Percentiles rank a stretch among this genome's conserved stretches.
phyloP scores from a whole-genome alignment of 2,113 vertebrate genomes.

The Felis catus region F.catus_Fca126_mat1.0 CM031418.1:133432501-133433000 shows the following conservation, averaged over 20 bases:
- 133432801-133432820: too few species aligned
- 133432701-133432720: too few species aligned
- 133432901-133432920: not conserved
- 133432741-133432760: not conserved
- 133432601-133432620: not conserved
- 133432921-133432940: not conserved
- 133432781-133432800: too few species aligned
- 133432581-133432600: slow-evolving; percentile 10
- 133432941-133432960: not conserved
- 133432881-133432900: not conserved
- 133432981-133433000: not conserved
- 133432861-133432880: not conserved
- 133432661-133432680: too few species aligned
- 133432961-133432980: not conserved
- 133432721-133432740: not conserved
- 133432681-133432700: too few species aligned
- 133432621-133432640: not conserved
- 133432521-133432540: not conserved
- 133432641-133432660: too few species aligned
- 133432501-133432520: not conserved
- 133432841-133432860: not conserved
- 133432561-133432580: not conserved
- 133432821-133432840: not conserved
- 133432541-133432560: not conserved
- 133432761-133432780: too few species aligned